Base-by-base conservation (phyloP, 2,113 vertebrate genomes). In the Colinus virginianus region DNA sequence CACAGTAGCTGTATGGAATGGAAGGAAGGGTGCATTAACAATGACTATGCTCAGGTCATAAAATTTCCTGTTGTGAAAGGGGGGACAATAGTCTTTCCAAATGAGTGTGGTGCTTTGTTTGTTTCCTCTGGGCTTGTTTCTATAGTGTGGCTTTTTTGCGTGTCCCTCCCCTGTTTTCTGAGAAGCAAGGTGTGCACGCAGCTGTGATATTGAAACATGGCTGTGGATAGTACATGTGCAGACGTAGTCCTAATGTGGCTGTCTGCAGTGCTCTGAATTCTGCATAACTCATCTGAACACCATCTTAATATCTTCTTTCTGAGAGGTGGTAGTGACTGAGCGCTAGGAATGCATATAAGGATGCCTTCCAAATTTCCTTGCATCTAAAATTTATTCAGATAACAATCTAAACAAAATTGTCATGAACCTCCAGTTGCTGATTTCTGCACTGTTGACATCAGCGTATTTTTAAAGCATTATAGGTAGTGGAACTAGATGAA, bases 61-160 rank as follows among this genome's bases (percentile, higher is more conserved):
- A 22, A 48, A 46, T 25, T 13, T 77, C 36, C 30, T 5, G 5
- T 16, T 28, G 28, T 1, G 1, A 10, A 28, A 26, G 15, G 38
- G 38, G 13, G 16, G 34, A 42, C 0, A 1, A 13, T 84, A 18
- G 16, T 42, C 38, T 80, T 49, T 14, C 19, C 40, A 58, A 18
- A 22, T 36, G 25, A 53, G 26, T 14, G 16, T 3, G 0, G 6
- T 2, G 22, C n/a, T 61, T 9, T 13, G 18, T 61, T 6, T 15
- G 17, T 55, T 32, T 10, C 46, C 30, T 8, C 7, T 9, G 19
- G 51, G 15, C 36, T 19, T 38, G 13, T 25, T 67, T n/a, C 8
- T 10, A 9, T 43, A 20, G 11, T 3, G 0, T 1, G 19, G 28
- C 8, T 40, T n/a, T 12, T 34, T 11, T 62, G 55, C 32, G 11